Evolutionary conservation across 2,888 invertebrate genomes (phyloP), one percentile per base, ranked within the genome.

Genomic region (Congeria kusceri): DNA sequence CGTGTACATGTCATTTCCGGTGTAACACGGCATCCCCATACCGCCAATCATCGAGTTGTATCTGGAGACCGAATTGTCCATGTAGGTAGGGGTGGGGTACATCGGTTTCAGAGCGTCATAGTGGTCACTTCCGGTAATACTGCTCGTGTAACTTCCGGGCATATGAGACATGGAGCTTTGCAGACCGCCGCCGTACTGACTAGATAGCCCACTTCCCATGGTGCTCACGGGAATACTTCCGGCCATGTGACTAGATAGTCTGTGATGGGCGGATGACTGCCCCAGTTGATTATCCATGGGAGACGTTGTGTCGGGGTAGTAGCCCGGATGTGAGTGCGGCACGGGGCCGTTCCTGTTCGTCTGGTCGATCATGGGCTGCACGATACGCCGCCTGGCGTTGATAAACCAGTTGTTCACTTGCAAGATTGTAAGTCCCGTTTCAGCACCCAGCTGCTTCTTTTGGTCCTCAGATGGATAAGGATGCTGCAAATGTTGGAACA

Each of bases 381-480:
- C 84, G 58, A 84, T 84, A 39, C 84, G 72, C 58, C 84, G 53
- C 20, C 84, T 69, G 15, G 84, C 84, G 61, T 84, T 84, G 20
- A 84, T 84, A 56, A 84, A 84, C 84, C 84, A 84, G 62, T 84
- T 84, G 63, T 84, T 84, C 23, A 84, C 84, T 65, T 84, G 84
- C 15, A 84, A 72, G 39, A 84, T 84, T 18, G 84, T 84, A 7
- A 84, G 77, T 47, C 84, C 84, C 23, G 84, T 84, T 67, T 84
- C 84, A 23, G 71, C 72, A 46, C 81, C 84, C 0, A 84, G 70
- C 59, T 81, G 81, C 64, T 84, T 84, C 68, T 84, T 84, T 72
- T 84, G 84, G 23, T 84, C 84, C 65, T 84, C 84, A 15, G 84
- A 81, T 18, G 84, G 84, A 62, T 84, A 84, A 3, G 84, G 84